Evolutionary conservation across 2,113 vertebrate genomes (phyloP), one percentile per base, ranked within the genome.

Genomic region (Malurus melanocephalus): DNA sequence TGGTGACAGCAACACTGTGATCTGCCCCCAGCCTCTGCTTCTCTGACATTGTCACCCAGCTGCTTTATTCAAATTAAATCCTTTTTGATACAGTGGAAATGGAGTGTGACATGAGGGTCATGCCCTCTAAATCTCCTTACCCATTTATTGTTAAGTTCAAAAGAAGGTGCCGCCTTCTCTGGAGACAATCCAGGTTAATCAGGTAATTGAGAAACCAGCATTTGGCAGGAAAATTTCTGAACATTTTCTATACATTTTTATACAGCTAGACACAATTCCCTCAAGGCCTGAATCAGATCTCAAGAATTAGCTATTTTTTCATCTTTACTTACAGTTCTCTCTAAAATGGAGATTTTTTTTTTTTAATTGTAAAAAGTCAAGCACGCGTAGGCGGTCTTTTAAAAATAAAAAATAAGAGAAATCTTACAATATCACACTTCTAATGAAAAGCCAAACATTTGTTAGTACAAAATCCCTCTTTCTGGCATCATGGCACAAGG

Each of bases 321-420:
- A 66, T n/a, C 19, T 59, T 84, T 77, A 66, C 6, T 59, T 71
- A 5, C 1, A 26, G 32, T 60, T 80, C 15, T 67, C 5, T 85
- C 48, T 51, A 46, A 82, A 85, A 68, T 2, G 0, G 11, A 35
- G 10, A 16, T 1, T 2, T 30, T 77, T 33, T 77, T 33, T 40
- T 56, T 30, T 46, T 55, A 45, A 46, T 19, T 75, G 13, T 27
- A 65, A 82, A 87, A 55, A 42, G 22, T 14, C 18, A 77, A 85
- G 48, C 0, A 0, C 33, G 66, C 14, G 17, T 0, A 1, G 15
- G 43, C 38, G 23, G 43, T 42, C 84, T 79, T 71, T 72, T 48
- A 77, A 90, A 87, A 89, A n/a, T 23, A 45, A 68, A 6, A 86
- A 71, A 35, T n/a, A 61, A 40, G 43, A 87, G 27, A 82, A 95